Evolutionary conservation across 2,888 invertebrate genomes (phyloP).

Genomic region (Julus scanicus): DNA sequence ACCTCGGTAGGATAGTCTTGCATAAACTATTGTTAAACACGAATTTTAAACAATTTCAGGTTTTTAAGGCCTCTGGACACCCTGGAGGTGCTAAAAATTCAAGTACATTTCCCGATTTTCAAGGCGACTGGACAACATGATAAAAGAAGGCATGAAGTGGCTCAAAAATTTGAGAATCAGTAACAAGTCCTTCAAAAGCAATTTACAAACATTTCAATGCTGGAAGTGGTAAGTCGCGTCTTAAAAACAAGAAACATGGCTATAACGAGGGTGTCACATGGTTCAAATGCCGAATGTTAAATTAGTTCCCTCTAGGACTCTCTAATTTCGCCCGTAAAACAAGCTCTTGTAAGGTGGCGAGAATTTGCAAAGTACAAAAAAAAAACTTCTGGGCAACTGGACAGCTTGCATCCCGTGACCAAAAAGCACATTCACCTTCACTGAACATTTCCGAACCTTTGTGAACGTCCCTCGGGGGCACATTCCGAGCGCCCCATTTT

Average conservation of each 20-base stretch:
- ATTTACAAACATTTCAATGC: background rate
- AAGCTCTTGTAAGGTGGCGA: background rate
- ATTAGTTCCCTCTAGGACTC: background rate
- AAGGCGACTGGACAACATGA: no score
- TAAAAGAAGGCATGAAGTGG: no score
- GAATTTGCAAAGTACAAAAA: background rate
- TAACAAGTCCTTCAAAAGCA: background rate
- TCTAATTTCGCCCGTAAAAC: background rate
- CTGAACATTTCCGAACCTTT: background rate
- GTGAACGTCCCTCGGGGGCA: constrained; percentile 38
- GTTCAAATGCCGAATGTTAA: no score
- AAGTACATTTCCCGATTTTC: no score
- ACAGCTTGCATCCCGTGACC: background rate
- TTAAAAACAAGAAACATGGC: background rate
- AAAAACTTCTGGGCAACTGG: background rate
- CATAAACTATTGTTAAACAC: no score
- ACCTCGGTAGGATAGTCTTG: no score
- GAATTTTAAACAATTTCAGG: no score
- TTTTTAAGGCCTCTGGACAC: no score
- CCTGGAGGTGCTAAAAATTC: no score
- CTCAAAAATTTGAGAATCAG: background rate
- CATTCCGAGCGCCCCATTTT: background rate
- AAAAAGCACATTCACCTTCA: constrained; percentile 16
- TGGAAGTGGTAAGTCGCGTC: background rate
- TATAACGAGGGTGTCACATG: background rate